Percentiles rank a stretch among this genome's conserved stretches.
Evolutionary conservation across 2,113 vertebrate species (phyloP).

Genomic region (Podiceps cristatus): DNA sequence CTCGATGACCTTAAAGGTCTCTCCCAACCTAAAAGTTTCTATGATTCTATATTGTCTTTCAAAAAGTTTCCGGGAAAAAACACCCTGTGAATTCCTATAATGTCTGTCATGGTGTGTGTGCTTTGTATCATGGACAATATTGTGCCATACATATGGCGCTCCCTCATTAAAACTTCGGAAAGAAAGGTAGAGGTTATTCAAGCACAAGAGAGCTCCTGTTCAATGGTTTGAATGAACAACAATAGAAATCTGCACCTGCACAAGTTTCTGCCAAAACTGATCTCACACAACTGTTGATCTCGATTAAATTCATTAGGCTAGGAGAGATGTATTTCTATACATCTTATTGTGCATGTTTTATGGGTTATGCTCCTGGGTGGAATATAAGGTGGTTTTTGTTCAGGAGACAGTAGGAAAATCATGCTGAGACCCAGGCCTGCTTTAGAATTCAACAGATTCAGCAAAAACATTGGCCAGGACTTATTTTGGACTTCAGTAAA

Average conservation of each 20-base stretch:
- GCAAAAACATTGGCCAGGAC: conserved; percentile 58
- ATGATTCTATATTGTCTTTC: neutral
- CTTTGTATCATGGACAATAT: neutral
- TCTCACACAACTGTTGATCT: conserved; percentile 66
- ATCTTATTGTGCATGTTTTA: conserved; percentile 46
- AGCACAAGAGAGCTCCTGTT: conserved; percentile 63
- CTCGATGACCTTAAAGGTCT: too few relatives aligned
- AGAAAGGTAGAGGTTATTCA: conserved; percentile 47
- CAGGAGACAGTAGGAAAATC: conserved; percentile 63
- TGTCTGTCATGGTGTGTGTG: neutral
- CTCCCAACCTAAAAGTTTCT: too few relatives aligned
- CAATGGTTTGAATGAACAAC: conserved; percentile 22
- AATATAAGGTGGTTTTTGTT: conserved; percentile 62
- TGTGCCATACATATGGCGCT: neutral
- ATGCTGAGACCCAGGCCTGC: conserved; percentile 47
- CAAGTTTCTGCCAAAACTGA: conserved; percentile 62
- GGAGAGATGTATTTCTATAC: conserved; percentile 62
- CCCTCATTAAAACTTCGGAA: neutral
- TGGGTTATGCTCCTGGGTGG: conserved; percentile 50
- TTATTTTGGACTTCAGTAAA: conserved; percentile 66
- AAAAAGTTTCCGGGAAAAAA: neutral
- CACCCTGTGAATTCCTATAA: rapidly evolving
- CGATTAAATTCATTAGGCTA: conserved; percentile 46
- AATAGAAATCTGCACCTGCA: conserved; percentile 66
- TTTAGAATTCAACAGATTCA: conserved; percentile 68